A percentile compares a stretch with the other conserved stretches of the same genome.
Evolutionary conservation across 2,888 invertebrate genomes (phyloP).

Genomic region (Cephus runcator): DNA sequence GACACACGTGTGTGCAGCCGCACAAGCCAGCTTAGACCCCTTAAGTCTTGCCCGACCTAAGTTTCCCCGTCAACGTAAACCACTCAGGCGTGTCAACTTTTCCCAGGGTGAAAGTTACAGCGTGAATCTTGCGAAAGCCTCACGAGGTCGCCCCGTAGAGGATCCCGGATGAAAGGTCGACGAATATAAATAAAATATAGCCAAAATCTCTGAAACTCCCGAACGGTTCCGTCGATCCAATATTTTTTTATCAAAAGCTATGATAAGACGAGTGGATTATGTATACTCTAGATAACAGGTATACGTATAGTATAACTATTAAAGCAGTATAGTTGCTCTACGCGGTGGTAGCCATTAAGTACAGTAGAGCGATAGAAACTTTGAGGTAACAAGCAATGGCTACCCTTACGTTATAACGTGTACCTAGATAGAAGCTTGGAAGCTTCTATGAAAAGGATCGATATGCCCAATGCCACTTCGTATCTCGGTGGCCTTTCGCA

Average conservation of each 20-base stretch:
- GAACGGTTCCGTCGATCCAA: background rate
- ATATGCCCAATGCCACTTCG: background rate
- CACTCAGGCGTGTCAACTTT: constrained; percentile 19
- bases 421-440: background rate
- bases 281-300: no score
- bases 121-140: constrained; percentile 7
- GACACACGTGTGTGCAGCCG: background rate
- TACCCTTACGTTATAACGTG: background rate
- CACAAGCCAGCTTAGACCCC: background rate
- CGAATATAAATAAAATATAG: background rate
- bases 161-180: background rate
- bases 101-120: constrained; percentile 2
- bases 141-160: background rate
- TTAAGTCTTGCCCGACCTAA: background rate
- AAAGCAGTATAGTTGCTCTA: background rate
- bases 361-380: background rate
- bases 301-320: no score
- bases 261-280: no score
- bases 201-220: background rate
- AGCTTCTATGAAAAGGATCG: background rate
- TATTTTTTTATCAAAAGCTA: no score
- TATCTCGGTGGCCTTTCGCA: background rate
- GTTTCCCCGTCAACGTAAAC: constrained; percentile 11
- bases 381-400: background rate
- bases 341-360: background rate